These are phyloP conservation scores for Meloidogyne chitwoodi DNA, from an alignment of 1,140 invertebrate species.

Conservation along the genomic window DNA sequence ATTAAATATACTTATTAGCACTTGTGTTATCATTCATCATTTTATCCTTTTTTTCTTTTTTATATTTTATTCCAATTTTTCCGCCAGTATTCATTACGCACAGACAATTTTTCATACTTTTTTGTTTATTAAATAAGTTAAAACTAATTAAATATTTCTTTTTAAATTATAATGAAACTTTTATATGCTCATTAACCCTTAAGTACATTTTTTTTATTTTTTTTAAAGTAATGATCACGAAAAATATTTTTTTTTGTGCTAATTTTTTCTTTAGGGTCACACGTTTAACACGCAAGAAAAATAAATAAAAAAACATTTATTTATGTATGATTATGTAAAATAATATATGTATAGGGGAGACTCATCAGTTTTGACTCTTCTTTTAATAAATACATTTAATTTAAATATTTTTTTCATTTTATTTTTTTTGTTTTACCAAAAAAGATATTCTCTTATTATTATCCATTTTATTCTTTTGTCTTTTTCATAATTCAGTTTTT, in stretches of 20 bases:
- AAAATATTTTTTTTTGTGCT: neutral
- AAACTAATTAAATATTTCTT: neutral
- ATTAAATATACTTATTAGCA: neutral
- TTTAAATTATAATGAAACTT: neutral
- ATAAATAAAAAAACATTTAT: too few relatives aligned
- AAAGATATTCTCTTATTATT: too few relatives aligned
- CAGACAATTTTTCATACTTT: neutral
- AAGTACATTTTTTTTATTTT: neutral
- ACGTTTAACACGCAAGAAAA: too few relatives aligned
- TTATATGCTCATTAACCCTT: constrained; percentile 7
- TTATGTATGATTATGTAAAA: too few relatives aligned
- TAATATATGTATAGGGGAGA: too few relatives aligned
- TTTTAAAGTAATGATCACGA: neutral
- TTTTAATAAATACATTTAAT: too few relatives aligned
- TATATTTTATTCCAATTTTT: neutral
- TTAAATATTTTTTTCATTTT: too few relatives aligned
- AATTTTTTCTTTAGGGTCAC: neutral
- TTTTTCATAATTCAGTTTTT: too few relatives aligned
- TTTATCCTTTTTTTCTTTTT: neutral
- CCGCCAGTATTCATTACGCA: neutral
- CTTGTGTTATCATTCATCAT: neutral
- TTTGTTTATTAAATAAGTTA: neutral
- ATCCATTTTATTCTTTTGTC: too few relatives aligned
- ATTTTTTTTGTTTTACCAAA: too few relatives aligned
- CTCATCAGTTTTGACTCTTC: too few relatives aligned